Base-by-base conservation (phyloP, 2,113 vertebrate species). In the Bujurquina vittata region DNA sequence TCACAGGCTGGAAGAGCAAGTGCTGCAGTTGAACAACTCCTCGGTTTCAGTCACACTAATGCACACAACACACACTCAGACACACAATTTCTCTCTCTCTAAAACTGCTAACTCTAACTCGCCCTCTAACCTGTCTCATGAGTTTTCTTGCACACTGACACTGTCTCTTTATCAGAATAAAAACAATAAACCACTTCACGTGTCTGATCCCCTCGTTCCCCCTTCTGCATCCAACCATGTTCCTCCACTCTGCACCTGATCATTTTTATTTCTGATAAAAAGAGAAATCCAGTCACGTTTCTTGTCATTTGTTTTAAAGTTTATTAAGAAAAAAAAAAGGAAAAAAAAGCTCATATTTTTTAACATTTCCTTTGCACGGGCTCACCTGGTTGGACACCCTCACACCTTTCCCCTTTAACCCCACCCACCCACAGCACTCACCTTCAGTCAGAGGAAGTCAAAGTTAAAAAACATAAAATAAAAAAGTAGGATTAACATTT, bases 1-100 rank as follows among this genome's bases (percentile, higher is more conserved):
- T 97, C 95, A 97, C 97, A 10, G 97, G 98, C 94, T 99, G 98
- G 98, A 99, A 98, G 97, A 99, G 97, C 97, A 99, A 98, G 95
- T 99, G 98, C 84, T 99, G 96, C 94, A 96, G 98, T 96, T 99
- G 97, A 98, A 94, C 92, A 83, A 89, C 85, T 89, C 91, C 86
- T 90, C 93, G 78, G 89, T 85, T 76, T 87, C 87, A 83, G 69
- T 77, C 87, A 83, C 90, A 92, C 87, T 79, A 80, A 93, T 75
- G 57, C 87, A 80, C 89, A 79, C 86, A 81, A 87, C 43, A 67
- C 52, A 61, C 49, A 83, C 57, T 58, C 73, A 81, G 46, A 87
- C 79, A 78, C 62, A 75, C 79, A 56, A 22, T 61, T 26, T 31
- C 57, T 59, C 26, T 54, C 76, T 80, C 77, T 77, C 83, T 90